phyloP scores from a whole-genome alignment of 2,888 invertebrate genomes.

The Pachycephus smyrnensis region DNA sequence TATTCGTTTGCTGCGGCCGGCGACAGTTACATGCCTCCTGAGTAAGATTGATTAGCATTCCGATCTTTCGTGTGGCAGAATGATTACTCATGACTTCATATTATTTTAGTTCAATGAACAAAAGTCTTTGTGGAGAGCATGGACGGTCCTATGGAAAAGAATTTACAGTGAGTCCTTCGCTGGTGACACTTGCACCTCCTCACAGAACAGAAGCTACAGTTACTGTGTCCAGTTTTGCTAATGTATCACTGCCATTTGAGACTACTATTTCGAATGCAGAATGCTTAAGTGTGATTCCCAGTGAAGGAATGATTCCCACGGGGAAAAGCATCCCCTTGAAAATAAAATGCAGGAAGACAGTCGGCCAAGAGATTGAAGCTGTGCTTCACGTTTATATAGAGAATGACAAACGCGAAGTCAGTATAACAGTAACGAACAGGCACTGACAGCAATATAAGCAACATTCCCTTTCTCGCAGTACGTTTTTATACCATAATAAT shows the following conservation, averaged over 20 bases:
- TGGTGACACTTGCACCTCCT: slow-evolving; percentile 44
- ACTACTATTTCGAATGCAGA: slow-evolving; percentile 43
- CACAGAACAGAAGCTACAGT: slow-evolving; percentile 41
- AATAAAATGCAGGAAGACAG: slow-evolving; percentile 45
- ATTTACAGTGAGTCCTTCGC: slow-evolving; percentile 42
- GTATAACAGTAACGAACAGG: slow-evolving; percentile 26
- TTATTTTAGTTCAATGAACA: slow-evolving; percentile 5
- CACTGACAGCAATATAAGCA: slow-evolving; percentile 2
- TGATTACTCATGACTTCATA: not conserved
- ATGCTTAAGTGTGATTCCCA: slow-evolving; percentile 45
- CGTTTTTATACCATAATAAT: slow-evolving; percentile 17
- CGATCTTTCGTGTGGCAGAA: too few relatives aligned
- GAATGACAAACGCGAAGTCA: slow-evolving; percentile 46
- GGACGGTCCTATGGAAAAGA: slow-evolving; percentile 28
- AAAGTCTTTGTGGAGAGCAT: slow-evolving; percentile 6
- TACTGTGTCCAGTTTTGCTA: slow-evolving; percentile 42
- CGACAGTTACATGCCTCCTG: slow-evolving; percentile 54
- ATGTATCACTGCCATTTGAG: slow-evolving; percentile 49
- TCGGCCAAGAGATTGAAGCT: slow-evolving; percentile 41
- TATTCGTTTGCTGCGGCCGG: slow-evolving; percentile 49
- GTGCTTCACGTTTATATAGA: slow-evolving; percentile 48
- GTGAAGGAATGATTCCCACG: slow-evolving; percentile 53
- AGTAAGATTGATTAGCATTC: slow-evolving; percentile 34
- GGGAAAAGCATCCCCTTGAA: slow-evolving; percentile 45
- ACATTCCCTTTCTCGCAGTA: slow-evolving; percentile 4